phyloP scores from a whole-genome alignment of 92 coral and sea anemone species.

The Blastomussa wellsi region DNA sequence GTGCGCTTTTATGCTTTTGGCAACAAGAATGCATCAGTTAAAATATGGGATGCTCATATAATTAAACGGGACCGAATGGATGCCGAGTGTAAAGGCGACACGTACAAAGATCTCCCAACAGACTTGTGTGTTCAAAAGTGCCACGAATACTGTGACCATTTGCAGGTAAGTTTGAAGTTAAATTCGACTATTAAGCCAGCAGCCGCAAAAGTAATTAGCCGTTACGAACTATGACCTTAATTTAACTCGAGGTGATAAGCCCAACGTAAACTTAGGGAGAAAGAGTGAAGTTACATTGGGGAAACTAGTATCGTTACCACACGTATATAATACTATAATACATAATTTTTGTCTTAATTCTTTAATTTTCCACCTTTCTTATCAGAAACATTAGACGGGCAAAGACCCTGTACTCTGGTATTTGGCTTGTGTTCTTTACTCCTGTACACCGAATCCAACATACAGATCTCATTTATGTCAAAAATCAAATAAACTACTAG shows the following conservation, averaged over 20 bases:
- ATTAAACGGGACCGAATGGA: background rate
- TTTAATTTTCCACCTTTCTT: no score
- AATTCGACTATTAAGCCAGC: background rate
- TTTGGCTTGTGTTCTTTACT: no score
- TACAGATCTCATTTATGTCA: no score
- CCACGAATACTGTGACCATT: slow-evolving; percentile 2
- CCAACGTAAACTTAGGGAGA: no score
- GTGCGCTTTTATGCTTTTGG: slow-evolving; percentile 4
- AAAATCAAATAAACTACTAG: no score
- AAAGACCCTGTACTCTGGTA: no score
- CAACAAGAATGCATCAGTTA: background rate
- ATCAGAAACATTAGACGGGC: no score
- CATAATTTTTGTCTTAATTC: no score
- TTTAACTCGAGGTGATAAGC: background rate
- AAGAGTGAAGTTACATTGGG: no score
- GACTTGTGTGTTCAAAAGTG: background rate
- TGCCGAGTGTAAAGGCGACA: background rate
- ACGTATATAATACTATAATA: no score
- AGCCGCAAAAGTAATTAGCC: background rate
- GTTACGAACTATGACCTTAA: background rate
- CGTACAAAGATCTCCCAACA: background rate
- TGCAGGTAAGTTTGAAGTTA: background rate
- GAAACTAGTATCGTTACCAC: no score
- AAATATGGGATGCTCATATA: slow-evolving; percentile 1
- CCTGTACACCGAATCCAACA: no score